phyloP scores from a whole-genome alignment of 2,113 vertebrate species.

The Triplophysa dalaica region DNA sequence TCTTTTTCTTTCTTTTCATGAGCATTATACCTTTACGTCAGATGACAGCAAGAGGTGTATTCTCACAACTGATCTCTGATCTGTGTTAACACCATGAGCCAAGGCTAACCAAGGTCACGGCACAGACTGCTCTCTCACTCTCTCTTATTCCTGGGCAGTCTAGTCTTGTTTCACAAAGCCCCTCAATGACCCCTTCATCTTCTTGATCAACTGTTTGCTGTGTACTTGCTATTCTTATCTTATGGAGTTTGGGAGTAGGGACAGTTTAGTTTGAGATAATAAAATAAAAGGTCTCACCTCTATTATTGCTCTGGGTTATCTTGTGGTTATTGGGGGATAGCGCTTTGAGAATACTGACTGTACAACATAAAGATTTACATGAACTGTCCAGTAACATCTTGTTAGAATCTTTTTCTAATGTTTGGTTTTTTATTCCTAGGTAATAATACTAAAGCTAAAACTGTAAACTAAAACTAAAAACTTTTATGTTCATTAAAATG shows the following conservation, averaged over 20 bases:
- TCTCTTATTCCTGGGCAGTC: neutral
- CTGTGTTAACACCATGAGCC: neutral
- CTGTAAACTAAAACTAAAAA: no score
- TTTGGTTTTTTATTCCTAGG: no score
- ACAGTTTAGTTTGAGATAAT: neutral
- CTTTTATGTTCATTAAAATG: no score
- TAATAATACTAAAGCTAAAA: no score
- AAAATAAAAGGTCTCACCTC: neutral
- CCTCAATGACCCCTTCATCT: neutral
- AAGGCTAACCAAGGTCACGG: neutral
- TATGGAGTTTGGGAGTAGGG: neutral
- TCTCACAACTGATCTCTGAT: neutral
- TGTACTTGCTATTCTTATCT: constrained; percentile 3
- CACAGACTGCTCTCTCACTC: neutral
- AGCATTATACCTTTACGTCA: neutral
- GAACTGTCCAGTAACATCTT: neutral
- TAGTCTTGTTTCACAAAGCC: neutral
- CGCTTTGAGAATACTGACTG: neutral
- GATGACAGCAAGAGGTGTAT: neutral
- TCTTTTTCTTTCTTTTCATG: neutral
- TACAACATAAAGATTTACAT: neutral
- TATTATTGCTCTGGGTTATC: neutral
- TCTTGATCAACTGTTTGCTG: neutral
- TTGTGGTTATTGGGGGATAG: neutral
- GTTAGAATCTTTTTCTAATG: no score